Evolutionary conservation across 1,140 invertebrate species (phyloP).

Genomic region (Saxidomus purpurata): DNA sequence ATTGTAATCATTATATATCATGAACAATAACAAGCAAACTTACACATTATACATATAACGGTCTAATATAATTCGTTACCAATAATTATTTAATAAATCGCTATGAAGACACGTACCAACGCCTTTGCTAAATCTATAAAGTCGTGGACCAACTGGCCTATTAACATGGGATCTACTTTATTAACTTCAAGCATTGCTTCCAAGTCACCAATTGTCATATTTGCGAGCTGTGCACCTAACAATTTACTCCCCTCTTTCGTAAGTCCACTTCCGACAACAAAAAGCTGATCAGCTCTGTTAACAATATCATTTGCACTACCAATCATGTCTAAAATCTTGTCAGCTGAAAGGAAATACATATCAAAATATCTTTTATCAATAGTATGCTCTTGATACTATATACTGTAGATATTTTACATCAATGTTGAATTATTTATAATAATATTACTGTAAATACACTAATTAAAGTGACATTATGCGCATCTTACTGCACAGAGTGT

Average conservation of each 20-base stretch:
- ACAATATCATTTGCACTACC: conserved; percentile 51
- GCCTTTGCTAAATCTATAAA: conserved; percentile 73
- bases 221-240: conserved; percentile 75
- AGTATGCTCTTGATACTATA: background rate
- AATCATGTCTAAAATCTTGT: conserved; percentile 67
- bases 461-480: no score
- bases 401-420: background rate
- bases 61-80: no score
- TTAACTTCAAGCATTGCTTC: conserved; percentile 71
- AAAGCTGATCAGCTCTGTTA: conserved; percentile 68
- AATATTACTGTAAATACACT: no score
- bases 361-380: background rate
- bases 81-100: no score
- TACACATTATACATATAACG: no score
- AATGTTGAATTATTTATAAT: background rate
- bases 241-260: conserved; percentile 69
- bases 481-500: no score
- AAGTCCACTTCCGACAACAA: conserved; percentile 74
- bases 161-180: conserved; percentile 74
- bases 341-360: conserved; percentile 44
- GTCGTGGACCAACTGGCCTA: conserved; percentile 70
- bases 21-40: no score
- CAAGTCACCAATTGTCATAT: conserved; percentile 80
- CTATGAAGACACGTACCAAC: conserved; percentile 71
- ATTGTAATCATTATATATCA: no score